phyloP scores from a whole-genome alignment of 1,140 invertebrate genomes.

The Pteromalus puparum region DNA sequence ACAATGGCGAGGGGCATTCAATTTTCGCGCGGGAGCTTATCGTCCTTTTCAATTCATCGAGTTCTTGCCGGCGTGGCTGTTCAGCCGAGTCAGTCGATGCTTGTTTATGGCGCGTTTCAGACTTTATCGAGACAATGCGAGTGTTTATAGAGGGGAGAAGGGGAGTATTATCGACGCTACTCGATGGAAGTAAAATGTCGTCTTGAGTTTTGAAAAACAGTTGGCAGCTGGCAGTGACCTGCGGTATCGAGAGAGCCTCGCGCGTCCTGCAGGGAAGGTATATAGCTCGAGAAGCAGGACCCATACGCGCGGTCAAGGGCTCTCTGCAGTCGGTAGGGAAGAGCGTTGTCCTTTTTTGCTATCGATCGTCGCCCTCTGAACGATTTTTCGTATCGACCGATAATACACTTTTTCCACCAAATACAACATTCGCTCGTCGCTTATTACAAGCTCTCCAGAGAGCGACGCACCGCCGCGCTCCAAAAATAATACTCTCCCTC shows the following conservation, averaged over 20 bases:
- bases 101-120: conserved; percentile 40
- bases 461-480: background rate
- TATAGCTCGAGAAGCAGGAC: conserved; percentile 20
- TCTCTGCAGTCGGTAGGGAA: conserved; percentile 53
- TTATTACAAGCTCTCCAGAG: background rate
- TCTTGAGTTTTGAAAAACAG: background rate
- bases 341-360: conserved; percentile 37
- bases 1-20: conserved; percentile 52
- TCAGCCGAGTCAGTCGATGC: conserved; percentile 9
- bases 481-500: background rate
- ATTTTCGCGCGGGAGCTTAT: conserved; percentile 52
- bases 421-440: background rate
- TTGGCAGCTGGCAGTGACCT: conserved; percentile 30
- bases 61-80: conserved; percentile 46
- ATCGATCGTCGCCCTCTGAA: conserved; percentile 8
- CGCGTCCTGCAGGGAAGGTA: conserved; percentile 6
- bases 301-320: conserved; percentile 17
- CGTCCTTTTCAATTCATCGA: conserved; percentile 53
- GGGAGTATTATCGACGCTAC: background rate
- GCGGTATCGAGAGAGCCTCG: conserved; percentile 43
- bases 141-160: too few relatives aligned
- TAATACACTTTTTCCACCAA: background rate
- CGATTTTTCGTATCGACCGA: conserved; percentile 41
- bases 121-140: conserved; percentile 12
- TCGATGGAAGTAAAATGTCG: background rate